Percentiles rank a stretch among this genome's conserved stretches.
Conservation (phyloP, 2,888 invertebrate genomes). For the Eupithecia subfuscata region DNA sequence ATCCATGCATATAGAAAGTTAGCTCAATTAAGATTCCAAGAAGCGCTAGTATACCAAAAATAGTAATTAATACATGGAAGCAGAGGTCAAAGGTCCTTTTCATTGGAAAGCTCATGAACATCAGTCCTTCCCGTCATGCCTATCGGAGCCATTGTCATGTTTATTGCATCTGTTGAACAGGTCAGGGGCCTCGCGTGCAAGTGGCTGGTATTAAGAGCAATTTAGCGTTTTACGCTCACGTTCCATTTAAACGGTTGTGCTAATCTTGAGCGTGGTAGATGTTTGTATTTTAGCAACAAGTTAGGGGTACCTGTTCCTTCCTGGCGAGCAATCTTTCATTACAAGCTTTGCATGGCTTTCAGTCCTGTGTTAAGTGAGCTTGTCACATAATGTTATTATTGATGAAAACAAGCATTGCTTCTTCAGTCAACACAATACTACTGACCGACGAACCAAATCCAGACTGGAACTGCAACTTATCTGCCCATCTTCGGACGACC, state of each 20-base stretch:
- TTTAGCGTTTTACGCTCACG: conserved; percentile 17
- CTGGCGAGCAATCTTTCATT: not conserved
- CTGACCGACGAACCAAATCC: not conserved
- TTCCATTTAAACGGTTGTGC: conserved; percentile 20
- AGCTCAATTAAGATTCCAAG: not conserved
- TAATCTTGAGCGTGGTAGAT: not conserved
- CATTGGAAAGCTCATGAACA: conserved; percentile 18
- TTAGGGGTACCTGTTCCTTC: not conserved
- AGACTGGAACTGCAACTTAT: not conserved
- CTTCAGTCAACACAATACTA: not conserved
- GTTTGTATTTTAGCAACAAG: not conserved
- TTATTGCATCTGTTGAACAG: conserved; percentile 41
- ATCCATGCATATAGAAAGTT: not conserved
- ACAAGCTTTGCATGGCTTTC: not conserved
- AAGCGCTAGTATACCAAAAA: not conserved
- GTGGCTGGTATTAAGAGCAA: conserved; percentile 21
- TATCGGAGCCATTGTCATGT: conserved; percentile 43
- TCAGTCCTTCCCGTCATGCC: conserved; percentile 23
- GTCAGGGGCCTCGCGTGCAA: conserved; percentile 40
- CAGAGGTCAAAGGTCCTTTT: not conserved
- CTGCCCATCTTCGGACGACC: not conserved
- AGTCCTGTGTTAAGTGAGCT: not conserved
- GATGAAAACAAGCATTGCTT: not conserved
- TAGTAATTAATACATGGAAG: not conserved
- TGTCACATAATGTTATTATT: not conserved